Conservation (phyloP, 2,888 invertebrate genomes). For the Gandaritis pyraliata region DNA sequence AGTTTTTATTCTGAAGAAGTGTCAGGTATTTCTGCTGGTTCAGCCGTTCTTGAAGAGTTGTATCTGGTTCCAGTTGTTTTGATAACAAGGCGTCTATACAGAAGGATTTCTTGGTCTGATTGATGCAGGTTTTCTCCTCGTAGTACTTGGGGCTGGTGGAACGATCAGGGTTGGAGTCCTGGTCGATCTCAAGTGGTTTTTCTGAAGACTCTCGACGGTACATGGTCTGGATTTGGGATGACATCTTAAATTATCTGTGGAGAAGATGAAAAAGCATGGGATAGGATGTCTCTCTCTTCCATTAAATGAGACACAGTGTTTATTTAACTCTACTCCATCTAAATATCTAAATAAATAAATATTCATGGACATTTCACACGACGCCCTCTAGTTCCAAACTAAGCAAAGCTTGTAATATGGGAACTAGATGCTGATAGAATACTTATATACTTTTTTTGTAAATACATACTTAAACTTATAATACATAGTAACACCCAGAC, state of each 20-base stretch:
- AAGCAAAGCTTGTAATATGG: too few species aligned
- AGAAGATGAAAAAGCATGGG: neutral
- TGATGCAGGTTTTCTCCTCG: slow-evolving; percentile 73
- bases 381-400: too few species aligned
- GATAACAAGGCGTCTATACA: slow-evolving; percentile 95
- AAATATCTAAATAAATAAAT: too few species aligned
- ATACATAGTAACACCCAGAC: too few species aligned
- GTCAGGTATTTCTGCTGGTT: slow-evolving; percentile 71
- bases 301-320: too few species aligned
- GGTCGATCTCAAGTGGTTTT: slow-evolving; percentile 70
- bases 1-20: slow-evolving; percentile 73
- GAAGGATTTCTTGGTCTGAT: slow-evolving; percentile 88
- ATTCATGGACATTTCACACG: too few species aligned
- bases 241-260: slow-evolving; percentile 36
- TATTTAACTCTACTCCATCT: too few species aligned
- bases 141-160: slow-evolving; percentile 75
- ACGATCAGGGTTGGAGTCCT: slow-evolving; percentile 60
- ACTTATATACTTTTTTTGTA: too few species aligned
- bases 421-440: too few species aligned
- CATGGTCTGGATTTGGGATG: slow-evolving; percentile 40
- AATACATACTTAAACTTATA: too few species aligned
- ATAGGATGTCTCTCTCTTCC: too few species aligned
- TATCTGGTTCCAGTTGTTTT: slow-evolving; percentile 69
- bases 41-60: slow-evolving; percentile 65
- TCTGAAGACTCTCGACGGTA: slow-evolving; percentile 65